Evolutionary conservation across 2,888 invertebrate species (phyloP).

Genomic region (Orgyia antiqua): DNA sequence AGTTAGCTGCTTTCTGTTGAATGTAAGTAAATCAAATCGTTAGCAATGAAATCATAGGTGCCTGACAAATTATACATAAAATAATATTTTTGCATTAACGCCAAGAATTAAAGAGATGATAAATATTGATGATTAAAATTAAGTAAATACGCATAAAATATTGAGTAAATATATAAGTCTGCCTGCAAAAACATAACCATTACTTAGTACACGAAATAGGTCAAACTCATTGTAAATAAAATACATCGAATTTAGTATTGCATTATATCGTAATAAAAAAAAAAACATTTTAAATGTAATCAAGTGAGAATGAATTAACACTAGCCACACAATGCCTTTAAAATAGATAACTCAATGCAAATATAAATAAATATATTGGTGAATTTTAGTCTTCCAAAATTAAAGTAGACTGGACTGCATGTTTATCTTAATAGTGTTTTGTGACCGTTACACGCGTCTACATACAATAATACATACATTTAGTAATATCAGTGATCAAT

Average conservation of each 20-base stretch:
- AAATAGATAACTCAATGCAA: slow-evolving; percentile 10
- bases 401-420: slow-evolving; percentile 14
- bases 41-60: slow-evolving; percentile 57
- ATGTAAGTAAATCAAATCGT: slow-evolving; percentile 40
- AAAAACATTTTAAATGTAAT: too few relatives aligned
- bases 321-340: slow-evolving; percentile 22
- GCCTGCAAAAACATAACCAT: slow-evolving; percentile 27
- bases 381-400: slow-evolving; percentile 34
- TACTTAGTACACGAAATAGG: too few relatives aligned
- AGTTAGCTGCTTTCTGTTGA: slow-evolving; percentile 42
- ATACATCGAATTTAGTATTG: slow-evolving; percentile 29
- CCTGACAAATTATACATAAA: slow-evolving; percentile 58
- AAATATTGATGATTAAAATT: slow-evolving; percentile 38
- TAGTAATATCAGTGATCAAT: too few relatives aligned
- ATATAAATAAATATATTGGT: slow-evolving; percentile 15
- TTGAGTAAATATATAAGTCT: slow-evolving; percentile 24
- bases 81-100: slow-evolving; percentile 62
- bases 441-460: slow-evolving; percentile 1
- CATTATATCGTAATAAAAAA: too few relatives aligned
- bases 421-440: neutral
- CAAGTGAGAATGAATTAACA: too few relatives aligned
- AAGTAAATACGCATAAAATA: slow-evolving; percentile 25
- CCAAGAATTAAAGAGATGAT: slow-evolving; percentile 37
- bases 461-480: neutral
- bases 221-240: slow-evolving; percentile 25